Evolutionary conservation across 2,113 vertebrate genomes (phyloP), one percentile per base, ranked within the genome.

Genomic region (Peromyscus polionotus): DNA sequence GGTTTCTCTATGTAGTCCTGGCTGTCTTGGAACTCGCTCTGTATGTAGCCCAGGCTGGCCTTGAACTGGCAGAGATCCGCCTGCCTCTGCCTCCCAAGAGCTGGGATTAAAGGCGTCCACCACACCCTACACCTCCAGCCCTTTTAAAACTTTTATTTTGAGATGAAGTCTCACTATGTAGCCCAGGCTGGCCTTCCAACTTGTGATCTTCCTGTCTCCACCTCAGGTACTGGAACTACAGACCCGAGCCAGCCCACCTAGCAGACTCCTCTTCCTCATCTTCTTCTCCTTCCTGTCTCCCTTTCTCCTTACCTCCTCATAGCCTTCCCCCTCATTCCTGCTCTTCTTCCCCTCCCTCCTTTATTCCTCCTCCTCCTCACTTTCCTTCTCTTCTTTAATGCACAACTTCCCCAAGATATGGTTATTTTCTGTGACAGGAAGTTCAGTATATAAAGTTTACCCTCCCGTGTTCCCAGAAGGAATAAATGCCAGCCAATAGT

Each of bases 341-440:
- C 3, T 6, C 11, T 11, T 48, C 77, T 19, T 10, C 48, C 16
- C 48, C 28, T 48, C 42, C 51, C 57, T 57, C 48, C 33, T 31
- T 59, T 22, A 31, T 33, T 54, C 48, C 48, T 20, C 77, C 22
- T 57, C 28, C 17, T 80, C 31, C 51, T 36, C 79, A 7, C 57
- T 13, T 8, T n/a, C 16, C 42, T 42, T 39, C n/a, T 36, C 9
- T 2, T 51, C 84, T 36, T 96, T 93, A 96, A 98, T 98, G 97
- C 98, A 93, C 98, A 96, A 97, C 98, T 98, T 96, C 57, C 28
- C 75, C 59, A n/a, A 68, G 51, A 72, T 42, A 68, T 83, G 72
- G 72, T 65, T 63, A 6, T 84, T 93, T 85, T 81, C 70, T 88
- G 1, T 81, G 70, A 72, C 80, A 94, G 70, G 59, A 97, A 88